Evolutionary conservation across 2,797 vertebrate species (phyloP), one percentile per base, ranked within the genome.

Genomic region (Syncerus caffer): DNA sequence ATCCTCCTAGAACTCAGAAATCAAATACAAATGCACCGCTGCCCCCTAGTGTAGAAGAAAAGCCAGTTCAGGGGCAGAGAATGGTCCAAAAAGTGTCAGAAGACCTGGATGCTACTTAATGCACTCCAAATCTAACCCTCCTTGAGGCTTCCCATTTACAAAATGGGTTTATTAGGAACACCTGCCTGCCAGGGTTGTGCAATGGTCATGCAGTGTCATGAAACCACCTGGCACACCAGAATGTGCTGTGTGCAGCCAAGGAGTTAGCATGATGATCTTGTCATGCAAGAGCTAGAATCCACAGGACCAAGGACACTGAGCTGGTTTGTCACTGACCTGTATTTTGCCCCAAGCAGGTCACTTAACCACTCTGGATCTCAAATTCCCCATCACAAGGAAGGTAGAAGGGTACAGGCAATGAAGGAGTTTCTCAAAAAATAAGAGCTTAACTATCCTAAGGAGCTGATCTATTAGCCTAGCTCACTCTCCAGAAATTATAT

Each of bases 11-110:
- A 78, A 83, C 19, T 83, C 67, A 50, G 74, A 95, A 89, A 96
- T 67, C 79, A 95, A 95, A 93, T 11, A 31, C 23, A 62, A 74
- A 11, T 89, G 23, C 42, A 76, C 7, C 97, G 89, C 97, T 97
- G 96, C 97, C 97, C 93, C 42, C 98, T 97, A 42, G 94, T 96
- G 98, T 42, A 71, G 10, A 90, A 74, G 6, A 85, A 57, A 47
- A 96, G 55, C 55, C 38, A 55, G 64, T 16, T 85, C 38, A 60
- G 25, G 53, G 38, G 74, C 67, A 67, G 50, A 94, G 14, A 31
- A 6, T 1, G 16, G 7, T 7, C n/a, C n/a, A 51, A 64, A 51
- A 78, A 11, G n/a, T 55, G 57, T 31, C 21, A 25, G 19, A 82
- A 60, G 25, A 57, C 1, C 0, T 2, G 27, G 25, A 71, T 12